phyloP scores from a whole-genome alignment of 2,888 invertebrate species.

The Caenorhabditis sulstoni region DNA sequence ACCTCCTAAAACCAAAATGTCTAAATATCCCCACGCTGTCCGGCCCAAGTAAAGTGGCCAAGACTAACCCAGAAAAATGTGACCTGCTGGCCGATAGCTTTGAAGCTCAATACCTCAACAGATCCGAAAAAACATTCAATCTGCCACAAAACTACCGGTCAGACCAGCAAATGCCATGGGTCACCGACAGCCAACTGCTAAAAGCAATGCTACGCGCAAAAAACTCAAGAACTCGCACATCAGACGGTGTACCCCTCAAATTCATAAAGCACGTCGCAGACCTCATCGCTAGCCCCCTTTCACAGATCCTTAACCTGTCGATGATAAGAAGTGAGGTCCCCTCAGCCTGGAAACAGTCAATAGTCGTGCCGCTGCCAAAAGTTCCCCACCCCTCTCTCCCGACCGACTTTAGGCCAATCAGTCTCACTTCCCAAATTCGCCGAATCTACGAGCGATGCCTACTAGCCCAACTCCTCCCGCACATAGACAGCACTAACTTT shows the following conservation, averaged over 20 bases:
- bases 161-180: not conserved
- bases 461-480: no score
- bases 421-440: no score
- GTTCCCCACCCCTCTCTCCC: no score
- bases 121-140: not conserved
- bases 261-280: constrained; percentile 18
- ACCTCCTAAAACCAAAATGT: constrained; percentile 6
- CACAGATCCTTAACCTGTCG: constrained; percentile 23
- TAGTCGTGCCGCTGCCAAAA: no score
- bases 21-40: not conserved
- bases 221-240: constrained; percentile 3
- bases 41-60: no score
- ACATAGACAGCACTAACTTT: no score
- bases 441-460: no score
- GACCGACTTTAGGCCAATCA: no score
- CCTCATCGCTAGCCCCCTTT: not conserved
- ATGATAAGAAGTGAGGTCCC: constrained; percentile 18
- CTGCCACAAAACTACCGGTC: not conserved
- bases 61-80: not conserved
- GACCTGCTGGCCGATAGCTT: constrained; percentile 1
- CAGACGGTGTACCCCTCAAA: constrained; percentile 16
- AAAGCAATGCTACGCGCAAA: not conserved
- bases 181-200: constrained; percentile 13
- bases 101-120: constrained; percentile 2
- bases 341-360: not conserved